Evolutionary conservation across 2,113 vertebrate species (phyloP), one percentile per base, ranked within the genome.

Genomic region (Pomatostomus ruficeps): DNA sequence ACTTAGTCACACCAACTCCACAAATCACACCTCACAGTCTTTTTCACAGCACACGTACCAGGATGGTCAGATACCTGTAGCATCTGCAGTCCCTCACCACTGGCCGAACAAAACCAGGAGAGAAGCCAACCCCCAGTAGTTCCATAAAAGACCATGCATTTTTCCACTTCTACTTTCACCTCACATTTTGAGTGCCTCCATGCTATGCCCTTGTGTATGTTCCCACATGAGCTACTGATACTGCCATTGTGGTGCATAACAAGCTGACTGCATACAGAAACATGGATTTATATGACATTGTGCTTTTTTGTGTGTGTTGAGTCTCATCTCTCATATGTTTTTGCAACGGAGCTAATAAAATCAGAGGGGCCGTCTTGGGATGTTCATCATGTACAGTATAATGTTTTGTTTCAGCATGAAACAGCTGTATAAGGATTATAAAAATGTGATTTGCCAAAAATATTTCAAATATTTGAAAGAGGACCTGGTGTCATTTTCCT

Each of bases 381-480:
- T 8, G 9, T 80, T 87, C 75, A 68, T 94, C 8, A 12, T 45
- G 12, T 51, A 51, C 28, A 63, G 12, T 62, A 67, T 82, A 59
- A 85, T 84, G 45, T 82, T 88, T 89, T 67, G 10, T 78, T 92
- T 91, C 55, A 65, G 58, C 23, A 87, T 74, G 65, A 90, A 97
- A 92, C 65, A 88, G 85, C 72, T 91, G 77, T 68, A 77, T 35
- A 79, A 65, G 89, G 92, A 96, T 93, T 86, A 91, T 88, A 84
- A 93, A 96, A 94, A 95, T 58, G 29, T 86, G 38, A 93, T 94
- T 95, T 88, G 74, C 83, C 89, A 88, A 85, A 96, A 96, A 81
- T 92, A 94, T 70, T 94, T 96, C 71, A 96, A 93, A 96, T 96
- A 92, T 93, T 96, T 97, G 61, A 86, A 74, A 94, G 93, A 86